Evolutionary conservation across 2,797 vertebrate genomes (phyloP), one percentile per base, ranked within the genome.

Genomic region (Siniperca undulata): DNA sequence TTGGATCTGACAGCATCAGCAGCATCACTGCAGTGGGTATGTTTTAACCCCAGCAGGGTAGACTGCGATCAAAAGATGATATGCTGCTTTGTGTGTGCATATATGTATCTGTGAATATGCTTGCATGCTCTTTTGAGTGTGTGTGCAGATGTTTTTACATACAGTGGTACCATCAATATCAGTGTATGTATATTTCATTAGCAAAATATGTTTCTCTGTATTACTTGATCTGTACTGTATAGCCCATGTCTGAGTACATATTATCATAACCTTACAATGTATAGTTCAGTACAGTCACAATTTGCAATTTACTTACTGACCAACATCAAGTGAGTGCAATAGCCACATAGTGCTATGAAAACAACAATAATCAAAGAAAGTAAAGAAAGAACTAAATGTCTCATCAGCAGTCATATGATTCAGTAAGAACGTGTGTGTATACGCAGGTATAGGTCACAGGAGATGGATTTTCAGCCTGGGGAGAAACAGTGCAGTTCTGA

Each of bases 1-100:
- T 87, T 27, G 53, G 87, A 89, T 91, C 88, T 91, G 83, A 89
- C 86, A 53, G 77, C 77, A 78, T 80, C 71, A 71, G 86, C 71
- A 82, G 69, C 74, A 77, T 81, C 75, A 60, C 50, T 83, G 86
- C 68, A 81, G 61, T 60, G 68, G 60, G 70, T 59, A 30, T 42
- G 42, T 78, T 82, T 75, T 70, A 86, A 76, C 50, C 81, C 59
- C 78, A 81, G 70, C 79, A 83, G 82, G 78, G 74, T 52, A 52
- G 53, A 74, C 61, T 44, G 62, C 34, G 53, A 89, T 91, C 74
- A 86, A 83, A 90, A 79, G 83, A 70, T 24, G 42, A 42, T 59
- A 11, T 77, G 19, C 69, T 74, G 50, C 77, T 71, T 77, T 64
- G 9, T 65, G 58, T 62, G 44, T 74, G 79, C 36, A 1, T 72